Base-by-base conservation (phyloP, 2,113 vertebrate species). In the Oreochromis niloticus region DNA sequence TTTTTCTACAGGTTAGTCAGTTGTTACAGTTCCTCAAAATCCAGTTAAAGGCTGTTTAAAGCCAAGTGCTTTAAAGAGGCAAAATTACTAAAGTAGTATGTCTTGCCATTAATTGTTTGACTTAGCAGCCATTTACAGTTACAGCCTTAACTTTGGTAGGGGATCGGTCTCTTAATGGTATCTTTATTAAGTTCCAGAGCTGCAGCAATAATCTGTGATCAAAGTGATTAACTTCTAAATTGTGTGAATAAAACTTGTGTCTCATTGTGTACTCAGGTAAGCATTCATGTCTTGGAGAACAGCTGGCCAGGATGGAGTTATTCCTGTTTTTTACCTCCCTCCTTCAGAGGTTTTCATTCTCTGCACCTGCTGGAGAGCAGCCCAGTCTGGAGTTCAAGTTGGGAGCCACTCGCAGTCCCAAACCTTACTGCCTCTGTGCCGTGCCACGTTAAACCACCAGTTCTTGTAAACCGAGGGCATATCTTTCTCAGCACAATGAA, bases 241-340 rank as follows among this genome's bases (percentile, higher is more conserved):
- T 32, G 14, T 1, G 27, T 36, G 19, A 36, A 7, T 36, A 12
- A 66, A 36, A 36, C 32, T 19, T 61, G n/a, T n/a, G 61, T 36
- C 17, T 55, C 10, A 22, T 66, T 66, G 30, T 83, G 7, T 61
- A 14, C 4, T 39, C 43, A 82, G 85, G 85, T n/a, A 82, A 87
- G 4, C 54, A 80, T n/a, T 55, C 43, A 6, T 87, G 85, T 79
- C 81, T 83, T 2, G 85, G 85, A 2, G 85, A 87, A 13, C 85
- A 83, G 68, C 81, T 87, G 34, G 85, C 85, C 55, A 7, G 68
- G 46, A 87, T 87, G 85, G 85, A 98, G 87, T 93, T 98, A 24
- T 97, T 98, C 87, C 94, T 98, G 81, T 97, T 97, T 92, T 97
- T 98, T 89, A 96, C 96, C 0, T 82, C 91, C 63, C 94, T 97